Conservation (phyloP, 2,797 vertebrate species). For the Erithacus rubecula region DNA sequence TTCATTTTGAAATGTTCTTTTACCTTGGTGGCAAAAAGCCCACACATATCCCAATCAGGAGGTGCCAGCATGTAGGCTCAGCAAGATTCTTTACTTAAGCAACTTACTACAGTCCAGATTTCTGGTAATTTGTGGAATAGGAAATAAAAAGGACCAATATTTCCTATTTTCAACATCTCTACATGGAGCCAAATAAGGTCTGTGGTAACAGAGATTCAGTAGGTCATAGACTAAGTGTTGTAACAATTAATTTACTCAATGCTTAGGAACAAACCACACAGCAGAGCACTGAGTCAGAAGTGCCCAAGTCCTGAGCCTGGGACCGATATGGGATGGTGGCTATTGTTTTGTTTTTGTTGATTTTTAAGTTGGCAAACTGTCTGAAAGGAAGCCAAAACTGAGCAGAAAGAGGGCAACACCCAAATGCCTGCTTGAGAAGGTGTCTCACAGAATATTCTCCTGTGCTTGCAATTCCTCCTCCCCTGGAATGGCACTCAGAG, state of each 20-base stretch:
- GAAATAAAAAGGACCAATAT: background rate
- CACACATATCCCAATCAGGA: background rate
- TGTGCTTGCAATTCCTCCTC: background rate
- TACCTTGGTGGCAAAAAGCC: background rate
- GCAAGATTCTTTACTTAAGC: background rate
- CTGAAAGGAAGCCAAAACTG: background rate
- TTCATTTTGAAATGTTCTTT: background rate
- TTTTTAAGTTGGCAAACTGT: background rate
- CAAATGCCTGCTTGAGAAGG: background rate
- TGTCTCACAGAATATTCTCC: fast-evolving
- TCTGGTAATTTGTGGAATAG: background rate
- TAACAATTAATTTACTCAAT: background rate
- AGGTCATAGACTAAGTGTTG: background rate
- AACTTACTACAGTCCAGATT: background rate
- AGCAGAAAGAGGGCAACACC: background rate
- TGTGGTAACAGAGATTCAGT: background rate
- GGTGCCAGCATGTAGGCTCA: background rate
- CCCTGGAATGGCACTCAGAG: background rate
- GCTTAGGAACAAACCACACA: background rate
- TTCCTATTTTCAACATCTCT: background rate
- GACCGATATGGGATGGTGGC: background rate
- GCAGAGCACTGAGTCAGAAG: background rate
- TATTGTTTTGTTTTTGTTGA: background rate
- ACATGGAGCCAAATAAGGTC: background rate
- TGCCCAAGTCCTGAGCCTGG: background rate